Evolutionary conservation across 1,140 invertebrate genomes (phyloP), one percentile per base, ranked within the genome.

Genomic region (Sitophilus oryzae): DNA sequence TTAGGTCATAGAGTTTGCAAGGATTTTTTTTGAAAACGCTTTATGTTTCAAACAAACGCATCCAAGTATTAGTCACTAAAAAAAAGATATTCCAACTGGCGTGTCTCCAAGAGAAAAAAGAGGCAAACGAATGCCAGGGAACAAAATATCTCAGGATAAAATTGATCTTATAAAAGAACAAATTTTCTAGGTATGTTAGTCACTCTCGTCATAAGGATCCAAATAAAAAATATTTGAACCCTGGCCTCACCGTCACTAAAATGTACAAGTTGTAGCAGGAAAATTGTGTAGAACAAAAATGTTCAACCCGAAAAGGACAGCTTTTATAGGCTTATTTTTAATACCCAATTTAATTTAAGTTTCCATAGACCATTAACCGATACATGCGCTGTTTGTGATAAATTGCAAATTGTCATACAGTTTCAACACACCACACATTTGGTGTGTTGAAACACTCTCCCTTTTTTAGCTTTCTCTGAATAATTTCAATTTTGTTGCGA

Each of bases 281-380:
- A 11, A 23, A 23, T 45, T 45, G 43, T 45, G 20, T 23, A 16
- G 43, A 45, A 23, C 11, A 45, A 21, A 25, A 11, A 45, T 23
- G 21, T 25, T 4, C 8, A 45, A 16, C 43, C 43, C 22, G 43
- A 23, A 23, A 45, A 45, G n/a, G 43, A 25, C 11, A 45, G 43
- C 16, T 45, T 45, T n/a, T 43, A 43, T 23, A 45, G 43, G 30
- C 43, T 23, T 45, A 45, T 45, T 10, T 45, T 45, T 45, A 45
- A 45, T 10, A 45, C 21, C 4, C 43, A 45, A n/a, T 23, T 45
- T 23, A 45, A 45, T 25, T 23, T 45, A 6, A 43, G 41, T 43
- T 43, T 43, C 18, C 16, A 45, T 14, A 8, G 43, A 21, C 43
- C 43, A 23, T 14, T 6, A 10, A 45, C 43, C 14, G 43, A 45